Evolutionary conservation across 2,888 invertebrate genomes (phyloP).

Genomic region (Drosophila hamatofila): DNA sequence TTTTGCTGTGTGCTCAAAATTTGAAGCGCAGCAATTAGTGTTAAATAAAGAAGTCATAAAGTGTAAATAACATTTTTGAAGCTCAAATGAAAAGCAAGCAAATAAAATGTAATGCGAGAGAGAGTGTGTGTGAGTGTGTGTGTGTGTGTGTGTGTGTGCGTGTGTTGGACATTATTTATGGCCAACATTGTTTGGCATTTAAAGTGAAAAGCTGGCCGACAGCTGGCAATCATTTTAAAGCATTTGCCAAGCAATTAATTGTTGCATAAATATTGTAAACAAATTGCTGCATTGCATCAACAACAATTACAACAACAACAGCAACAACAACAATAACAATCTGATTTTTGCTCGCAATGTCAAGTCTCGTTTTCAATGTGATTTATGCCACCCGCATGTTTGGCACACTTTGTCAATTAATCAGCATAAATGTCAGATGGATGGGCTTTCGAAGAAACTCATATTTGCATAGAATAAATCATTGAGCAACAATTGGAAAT

Average conservation of each 20-base stretch:
- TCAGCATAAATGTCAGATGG: conserved; percentile 38
- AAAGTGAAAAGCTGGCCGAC: conserved; percentile 54
- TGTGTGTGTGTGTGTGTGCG: not conserved
- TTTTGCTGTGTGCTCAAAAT: conserved; percentile 12
- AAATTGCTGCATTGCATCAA: conserved; percentile 36
- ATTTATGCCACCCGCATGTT: conserved; percentile 45
- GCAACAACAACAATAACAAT: conserved; percentile 21
- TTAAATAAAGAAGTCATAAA: conserved; percentile 78
- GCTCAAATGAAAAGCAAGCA: conserved; percentile 68
- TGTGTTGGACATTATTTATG: conserved; percentile 64
- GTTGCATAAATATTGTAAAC: conserved; percentile 56
- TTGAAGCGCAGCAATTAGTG: conserved; percentile 70
- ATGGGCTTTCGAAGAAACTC: conserved; percentile 27
- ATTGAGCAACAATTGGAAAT: conserved; percentile 12
- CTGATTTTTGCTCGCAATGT: conserved; percentile 35
- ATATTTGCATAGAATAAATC: conserved; percentile 24
- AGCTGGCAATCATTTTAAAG: conserved; percentile 58
- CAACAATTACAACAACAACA: conserved; percentile 22
- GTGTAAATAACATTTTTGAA: conserved; percentile 71
- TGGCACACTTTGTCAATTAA: conserved; percentile 59
- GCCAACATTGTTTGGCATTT: conserved; percentile 63
- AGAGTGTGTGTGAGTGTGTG: not conserved
- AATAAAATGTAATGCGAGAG: conserved; percentile 27
- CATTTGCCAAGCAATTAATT: conserved; percentile 66
- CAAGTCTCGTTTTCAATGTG: conserved; percentile 36